Evolutionary conservation across 1,140 invertebrate species (phyloP).

Genomic region (Drosophila micromelanica): DNA sequence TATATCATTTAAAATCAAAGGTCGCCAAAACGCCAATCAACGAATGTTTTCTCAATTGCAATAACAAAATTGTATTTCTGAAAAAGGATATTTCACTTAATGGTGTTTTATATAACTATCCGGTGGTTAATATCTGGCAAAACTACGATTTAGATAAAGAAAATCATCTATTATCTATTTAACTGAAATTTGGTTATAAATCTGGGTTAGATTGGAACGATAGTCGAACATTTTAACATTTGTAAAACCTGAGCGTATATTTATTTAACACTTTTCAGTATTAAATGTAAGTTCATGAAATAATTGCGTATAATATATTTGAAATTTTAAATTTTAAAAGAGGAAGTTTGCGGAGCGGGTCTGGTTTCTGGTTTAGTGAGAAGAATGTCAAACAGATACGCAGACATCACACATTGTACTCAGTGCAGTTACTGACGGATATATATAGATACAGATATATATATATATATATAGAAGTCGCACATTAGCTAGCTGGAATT

Average conservation of each 20-base stretch:
- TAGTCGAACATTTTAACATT: background rate
- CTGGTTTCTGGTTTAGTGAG: background rate
- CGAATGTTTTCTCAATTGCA: no score
- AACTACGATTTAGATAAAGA: no score
- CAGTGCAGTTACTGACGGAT: constrained; percentile 3
- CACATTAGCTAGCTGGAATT: constrained; percentile 33
- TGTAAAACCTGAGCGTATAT: background rate
- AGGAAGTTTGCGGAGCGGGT: background rate
- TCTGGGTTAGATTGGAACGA: background rate
- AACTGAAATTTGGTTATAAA: background rate
- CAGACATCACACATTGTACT: background rate
- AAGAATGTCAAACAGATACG: background rate
- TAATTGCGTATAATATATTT: background rate
- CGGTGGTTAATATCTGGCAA: no score
- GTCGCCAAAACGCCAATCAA: no score
- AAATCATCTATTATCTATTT: no score
- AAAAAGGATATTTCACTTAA: no score
- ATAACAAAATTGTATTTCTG: no score
- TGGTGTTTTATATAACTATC: no score
- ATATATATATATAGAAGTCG: no score
- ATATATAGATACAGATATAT: background rate
- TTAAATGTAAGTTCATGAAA: background rate
- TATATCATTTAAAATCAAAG: no score
- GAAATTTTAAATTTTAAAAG: background rate
- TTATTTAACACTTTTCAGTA: background rate